These are phyloP conservation scores for Perizoma affinitatum DNA, from an alignment of 2,888 invertebrate genomes.

Conservation along the genomic window DNA sequence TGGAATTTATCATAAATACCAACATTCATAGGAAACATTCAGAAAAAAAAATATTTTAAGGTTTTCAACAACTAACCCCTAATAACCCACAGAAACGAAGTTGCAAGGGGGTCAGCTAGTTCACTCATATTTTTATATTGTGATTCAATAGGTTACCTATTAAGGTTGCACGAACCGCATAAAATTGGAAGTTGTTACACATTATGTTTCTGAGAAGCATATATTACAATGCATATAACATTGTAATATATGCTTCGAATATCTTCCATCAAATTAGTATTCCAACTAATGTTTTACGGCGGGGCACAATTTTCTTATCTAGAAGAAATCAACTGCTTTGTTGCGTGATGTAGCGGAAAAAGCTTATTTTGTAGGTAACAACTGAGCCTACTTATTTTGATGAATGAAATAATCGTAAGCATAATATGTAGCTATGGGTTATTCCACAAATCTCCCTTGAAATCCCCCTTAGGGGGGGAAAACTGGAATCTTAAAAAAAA, in stretches of 20 bases:
- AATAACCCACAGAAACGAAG: too few species aligned
- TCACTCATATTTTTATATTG: too few species aligned
- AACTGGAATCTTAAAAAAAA: too few species aligned
- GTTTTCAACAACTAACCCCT: too few species aligned
- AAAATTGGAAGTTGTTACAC: conserved; percentile 18
- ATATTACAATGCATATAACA: conserved; percentile 4
- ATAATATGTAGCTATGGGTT: conserved; percentile 1
- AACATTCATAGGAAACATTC: too few species aligned
- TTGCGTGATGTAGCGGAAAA: conserved; percentile 35
- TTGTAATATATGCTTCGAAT: conserved; percentile 13
- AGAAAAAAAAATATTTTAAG: too few species aligned
- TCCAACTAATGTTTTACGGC: conserved; percentile 16
- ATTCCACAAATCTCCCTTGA: too few species aligned
- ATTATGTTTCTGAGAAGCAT: conserved; percentile 11
- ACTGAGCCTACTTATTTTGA: conserved; percentile 32
- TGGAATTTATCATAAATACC: too few species aligned
- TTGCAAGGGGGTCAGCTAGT: too few species aligned
- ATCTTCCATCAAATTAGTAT: conserved; percentile 24
- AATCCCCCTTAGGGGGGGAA: too few species aligned
- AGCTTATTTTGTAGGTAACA: conserved; percentile 25
- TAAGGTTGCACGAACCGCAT: conserved; percentile 17
- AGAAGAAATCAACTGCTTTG: conserved; percentile 26
- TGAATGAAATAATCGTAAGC: conserved; percentile 34
- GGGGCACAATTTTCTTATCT: conserved; percentile 28
- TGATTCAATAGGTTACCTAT: not conserved